Percentiles rank a stretch among this genome's conserved stretches.
Conservation (phyloP, 2,113 vertebrate species). For the Cyrtonyx montezumae region DNA sequence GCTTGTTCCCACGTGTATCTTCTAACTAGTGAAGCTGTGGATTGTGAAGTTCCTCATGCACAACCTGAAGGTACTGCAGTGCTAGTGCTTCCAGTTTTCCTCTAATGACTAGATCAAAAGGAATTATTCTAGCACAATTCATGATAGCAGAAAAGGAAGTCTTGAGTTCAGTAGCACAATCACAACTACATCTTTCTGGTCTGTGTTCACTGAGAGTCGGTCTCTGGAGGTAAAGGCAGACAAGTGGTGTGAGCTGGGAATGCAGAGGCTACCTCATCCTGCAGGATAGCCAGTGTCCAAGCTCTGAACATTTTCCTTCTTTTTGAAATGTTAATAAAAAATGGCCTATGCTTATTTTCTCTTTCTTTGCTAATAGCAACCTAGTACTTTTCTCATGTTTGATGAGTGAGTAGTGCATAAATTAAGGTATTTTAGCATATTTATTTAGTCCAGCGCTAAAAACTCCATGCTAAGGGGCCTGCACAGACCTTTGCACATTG, state of each 20-base stretch:
- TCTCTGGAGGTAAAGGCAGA: rapidly evolving
- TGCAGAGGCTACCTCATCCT: background rate
- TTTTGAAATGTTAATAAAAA: background rate
- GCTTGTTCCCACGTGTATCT: background rate
- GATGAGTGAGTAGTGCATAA: background rate
- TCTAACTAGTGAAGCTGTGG: background rate
- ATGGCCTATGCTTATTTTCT: background rate
- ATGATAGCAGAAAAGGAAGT: background rate
- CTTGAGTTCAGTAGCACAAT: background rate
- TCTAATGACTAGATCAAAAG: background rate
- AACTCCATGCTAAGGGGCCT: background rate
- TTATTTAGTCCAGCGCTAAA: background rate
- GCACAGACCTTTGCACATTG: rapidly evolving
- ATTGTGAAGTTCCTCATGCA: background rate
- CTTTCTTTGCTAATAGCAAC: background rate
- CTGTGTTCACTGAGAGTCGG: background rate
- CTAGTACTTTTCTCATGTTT: rapidly evolving
- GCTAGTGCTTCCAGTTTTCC: background rate
- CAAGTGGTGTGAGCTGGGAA: background rate
- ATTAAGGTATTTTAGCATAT: background rate
- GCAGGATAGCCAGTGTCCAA: background rate
- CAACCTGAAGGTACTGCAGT: background rate
- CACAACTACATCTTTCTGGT: background rate
- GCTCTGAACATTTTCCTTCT: background rate
- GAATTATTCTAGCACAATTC: background rate